A percentile compares a stretch with the other conserved stretches of the same genome.
These are phyloP conservation scores for Gnathonemus longibarbis DNA, from an alignment of 2,113 vertebrate species.

Conservation along the genomic window DNA sequence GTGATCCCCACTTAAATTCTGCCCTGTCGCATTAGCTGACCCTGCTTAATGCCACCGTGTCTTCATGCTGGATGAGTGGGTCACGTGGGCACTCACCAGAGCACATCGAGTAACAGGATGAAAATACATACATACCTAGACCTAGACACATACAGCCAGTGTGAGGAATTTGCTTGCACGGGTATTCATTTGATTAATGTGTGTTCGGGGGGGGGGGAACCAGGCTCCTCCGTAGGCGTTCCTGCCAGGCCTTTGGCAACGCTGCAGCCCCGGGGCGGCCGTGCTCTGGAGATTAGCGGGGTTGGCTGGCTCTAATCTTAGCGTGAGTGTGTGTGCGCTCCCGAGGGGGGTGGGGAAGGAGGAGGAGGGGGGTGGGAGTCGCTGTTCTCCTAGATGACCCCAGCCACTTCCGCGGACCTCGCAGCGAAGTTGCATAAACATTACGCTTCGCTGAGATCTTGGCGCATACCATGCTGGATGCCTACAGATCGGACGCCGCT, in stretches of 20 bases:
- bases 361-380: neutral
- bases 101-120: neutral
- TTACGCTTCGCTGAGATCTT: neutral
- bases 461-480: neutral
- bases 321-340: neutral
- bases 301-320: neutral
- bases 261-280: neutral
- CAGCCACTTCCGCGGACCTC: neutral
- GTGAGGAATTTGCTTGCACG: neutral
- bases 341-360: neutral
- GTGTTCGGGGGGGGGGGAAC: neutral
- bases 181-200: neutral
- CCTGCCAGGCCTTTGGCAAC: neutral
- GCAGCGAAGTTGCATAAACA: neutral
- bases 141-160: neutral
- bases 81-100: neutral
- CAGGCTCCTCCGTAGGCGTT: neutral
- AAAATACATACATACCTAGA: neutral
- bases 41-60: neutral
- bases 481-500: neutral
- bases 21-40: neutral
- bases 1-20: neutral
- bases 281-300: neutral
- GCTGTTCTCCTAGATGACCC: neutral
- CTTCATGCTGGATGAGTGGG: neutral